Evolutionary conservation across 2,113 vertebrate genomes (phyloP).

Genomic region (Cyphomyrus plagiostoma): DNA sequence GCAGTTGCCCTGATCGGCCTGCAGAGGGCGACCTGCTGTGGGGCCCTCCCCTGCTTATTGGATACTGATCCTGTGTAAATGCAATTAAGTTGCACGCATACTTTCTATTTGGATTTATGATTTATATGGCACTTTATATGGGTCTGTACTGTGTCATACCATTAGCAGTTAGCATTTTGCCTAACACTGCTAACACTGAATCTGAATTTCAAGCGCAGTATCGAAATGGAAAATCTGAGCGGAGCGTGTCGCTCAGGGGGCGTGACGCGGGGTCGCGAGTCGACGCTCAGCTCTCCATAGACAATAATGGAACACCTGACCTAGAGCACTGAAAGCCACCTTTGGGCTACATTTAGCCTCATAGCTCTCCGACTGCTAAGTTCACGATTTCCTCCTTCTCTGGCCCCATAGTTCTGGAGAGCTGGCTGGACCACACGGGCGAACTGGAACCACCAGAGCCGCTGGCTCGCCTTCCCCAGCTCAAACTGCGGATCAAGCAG

Average conservation of each 20-base stretch:
- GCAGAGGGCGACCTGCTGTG: neutral
- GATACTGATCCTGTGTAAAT: neutral
- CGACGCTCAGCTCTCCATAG: no score
- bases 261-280: no score
- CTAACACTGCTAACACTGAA: neutral
- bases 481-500: conserved; percentile 90
- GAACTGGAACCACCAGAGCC: conserved; percentile 93
- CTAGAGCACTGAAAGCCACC: neutral
- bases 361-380: neutral
- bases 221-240: no score
- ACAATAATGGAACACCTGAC: no score
- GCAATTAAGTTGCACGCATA: neutral
- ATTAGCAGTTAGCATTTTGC: neutral
- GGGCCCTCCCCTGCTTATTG: neutral
- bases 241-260: no score
- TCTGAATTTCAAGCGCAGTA: neutral
- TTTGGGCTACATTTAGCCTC: neutral
- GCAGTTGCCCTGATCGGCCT: neutral
- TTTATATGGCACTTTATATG: neutral
- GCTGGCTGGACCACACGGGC: conserved; percentile 91
- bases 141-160: neutral
- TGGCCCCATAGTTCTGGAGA: conserved; percentile 76
- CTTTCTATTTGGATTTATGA: neutral
- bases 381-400: neutral
- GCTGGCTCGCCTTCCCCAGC: conserved; percentile 85